A percentile compares a stretch with the other conserved stretches of the same genome.
Conservation (phyloP, 2,113 vertebrate species). For the Falco punctatus region DNA sequence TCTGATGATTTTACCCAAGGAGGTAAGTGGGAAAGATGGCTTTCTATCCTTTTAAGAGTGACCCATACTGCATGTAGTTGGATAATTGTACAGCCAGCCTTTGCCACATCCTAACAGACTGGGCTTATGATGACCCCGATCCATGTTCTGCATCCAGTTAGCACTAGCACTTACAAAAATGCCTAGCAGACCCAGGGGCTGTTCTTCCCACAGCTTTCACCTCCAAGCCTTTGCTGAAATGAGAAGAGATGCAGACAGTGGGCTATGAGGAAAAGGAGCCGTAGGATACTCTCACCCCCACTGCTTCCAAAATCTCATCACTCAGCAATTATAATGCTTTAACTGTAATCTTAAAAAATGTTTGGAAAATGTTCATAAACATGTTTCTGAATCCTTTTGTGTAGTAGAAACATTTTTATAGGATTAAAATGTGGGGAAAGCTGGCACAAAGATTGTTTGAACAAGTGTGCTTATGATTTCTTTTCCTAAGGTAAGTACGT, state of each 20-base stretch:
- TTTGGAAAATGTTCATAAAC: slow-evolving; percentile 73
- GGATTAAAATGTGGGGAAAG: slow-evolving; percentile 64
- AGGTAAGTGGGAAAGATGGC: background rate
- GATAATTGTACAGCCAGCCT: background rate
- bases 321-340: background rate
- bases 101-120: background rate
- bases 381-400: slow-evolving; percentile 62
- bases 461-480: slow-evolving; percentile 64
- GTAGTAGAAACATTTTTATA: slow-evolving; percentile 66
- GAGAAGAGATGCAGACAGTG: background rate
- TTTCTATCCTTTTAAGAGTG: background rate
- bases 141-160: background rate
- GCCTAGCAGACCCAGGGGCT: background rate
- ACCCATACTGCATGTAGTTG: background rate
- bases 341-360: slow-evolving; percentile 61
- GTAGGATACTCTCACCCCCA: background rate
- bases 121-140: background rate
- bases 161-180: background rate
- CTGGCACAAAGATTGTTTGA: slow-evolving; percentile 68
- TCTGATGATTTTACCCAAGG: background rate
- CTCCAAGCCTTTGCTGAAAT: background rate
- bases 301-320: slow-evolving; percentile 6
- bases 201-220: background rate
- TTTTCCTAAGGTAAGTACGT: slow-evolving; percentile 52
- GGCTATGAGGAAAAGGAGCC: background rate